Evolutionary conservation across 1,140 invertebrate species (phyloP).

Genomic region (Anoplophora glabripennis): DNA sequence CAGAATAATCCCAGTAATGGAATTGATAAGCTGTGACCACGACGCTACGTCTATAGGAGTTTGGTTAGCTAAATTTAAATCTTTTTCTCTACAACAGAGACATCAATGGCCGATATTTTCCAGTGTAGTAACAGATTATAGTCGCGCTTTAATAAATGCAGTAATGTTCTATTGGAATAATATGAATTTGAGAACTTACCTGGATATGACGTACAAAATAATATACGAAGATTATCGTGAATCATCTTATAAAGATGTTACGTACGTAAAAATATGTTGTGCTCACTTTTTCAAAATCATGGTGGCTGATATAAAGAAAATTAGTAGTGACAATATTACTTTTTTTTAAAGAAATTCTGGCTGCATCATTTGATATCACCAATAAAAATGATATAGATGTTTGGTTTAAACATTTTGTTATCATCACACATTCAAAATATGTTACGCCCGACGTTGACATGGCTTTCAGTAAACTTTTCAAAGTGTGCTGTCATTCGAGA

Average conservation of each 20-base stretch:
- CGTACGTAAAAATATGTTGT: background rate
- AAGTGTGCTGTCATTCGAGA: background rate
- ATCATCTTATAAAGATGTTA: background rate
- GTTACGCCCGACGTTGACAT: background rate
- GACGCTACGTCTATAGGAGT: background rate
- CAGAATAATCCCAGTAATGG: slow-evolving; percentile 1
- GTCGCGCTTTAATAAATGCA: slow-evolving; percentile 9
- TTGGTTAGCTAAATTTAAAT: slow-evolving; percentile 2
- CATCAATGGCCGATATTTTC: slow-evolving; percentile 11
- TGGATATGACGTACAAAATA: background rate
- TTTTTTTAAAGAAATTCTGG: slow-evolving; percentile 9
- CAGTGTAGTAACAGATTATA: slow-evolving; percentile 9
- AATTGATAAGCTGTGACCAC: slow-evolving; percentile 9
- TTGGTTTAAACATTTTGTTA: slow-evolving; percentile 10
- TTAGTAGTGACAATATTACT: background rate
- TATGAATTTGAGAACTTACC: slow-evolving; percentile 1
- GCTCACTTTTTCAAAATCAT: slow-evolving; percentile 9
- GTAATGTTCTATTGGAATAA: background rate
- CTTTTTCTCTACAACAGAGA: background rate
- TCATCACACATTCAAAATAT: background rate
- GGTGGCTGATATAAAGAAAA: background rate
- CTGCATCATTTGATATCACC: slow-evolving; percentile 1
- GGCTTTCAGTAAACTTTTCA: slow-evolving; percentile 1
- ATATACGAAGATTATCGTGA: background rate
- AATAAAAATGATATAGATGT: background rate